phyloP scores from a whole-genome alignment of 2,113 vertebrate species.

The Pachycephala philippinensis region DNA sequence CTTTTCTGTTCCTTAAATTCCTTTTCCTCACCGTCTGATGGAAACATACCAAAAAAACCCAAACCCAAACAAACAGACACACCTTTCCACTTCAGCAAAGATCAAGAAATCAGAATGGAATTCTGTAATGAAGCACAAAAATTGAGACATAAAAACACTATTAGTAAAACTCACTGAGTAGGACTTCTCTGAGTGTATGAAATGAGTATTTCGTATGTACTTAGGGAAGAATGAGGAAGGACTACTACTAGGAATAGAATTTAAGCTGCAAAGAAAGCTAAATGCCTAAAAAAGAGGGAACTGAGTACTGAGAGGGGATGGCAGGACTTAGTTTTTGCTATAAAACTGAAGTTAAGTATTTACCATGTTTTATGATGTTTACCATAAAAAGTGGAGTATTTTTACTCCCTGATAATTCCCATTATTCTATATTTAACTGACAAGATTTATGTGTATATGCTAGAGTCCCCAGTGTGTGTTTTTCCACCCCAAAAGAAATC shows the following conservation, averaged over 20 bases:
- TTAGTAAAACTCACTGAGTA: neutral
- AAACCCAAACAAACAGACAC: neutral
- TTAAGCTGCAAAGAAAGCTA: neutral
- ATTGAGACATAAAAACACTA: neutral
- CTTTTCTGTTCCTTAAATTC: neutral
- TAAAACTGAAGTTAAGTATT: neutral
- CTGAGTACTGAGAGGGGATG: neutral
- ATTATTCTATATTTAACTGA: neutral
- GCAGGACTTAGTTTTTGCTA: neutral
- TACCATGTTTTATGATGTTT: neutral
- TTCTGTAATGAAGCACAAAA: neutral
- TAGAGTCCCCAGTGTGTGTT: neutral
- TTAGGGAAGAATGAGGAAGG: neutral
- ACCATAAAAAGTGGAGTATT: neutral
- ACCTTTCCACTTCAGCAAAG: neutral
- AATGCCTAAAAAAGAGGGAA: neutral
- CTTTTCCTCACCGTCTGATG: neutral
- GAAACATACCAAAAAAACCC: neutral
- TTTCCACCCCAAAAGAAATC: neutral
- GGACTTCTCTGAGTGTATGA: neutral
- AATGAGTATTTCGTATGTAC: neutral
- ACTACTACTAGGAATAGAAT: neutral
- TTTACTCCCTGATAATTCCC: neutral
- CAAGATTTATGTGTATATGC: neutral
- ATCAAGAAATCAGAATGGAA: neutral